These are phyloP conservation scores for Xanthorhoe designata DNA, from an alignment of 2,888 invertebrate genomes.

Conservation along the genomic window DNA sequence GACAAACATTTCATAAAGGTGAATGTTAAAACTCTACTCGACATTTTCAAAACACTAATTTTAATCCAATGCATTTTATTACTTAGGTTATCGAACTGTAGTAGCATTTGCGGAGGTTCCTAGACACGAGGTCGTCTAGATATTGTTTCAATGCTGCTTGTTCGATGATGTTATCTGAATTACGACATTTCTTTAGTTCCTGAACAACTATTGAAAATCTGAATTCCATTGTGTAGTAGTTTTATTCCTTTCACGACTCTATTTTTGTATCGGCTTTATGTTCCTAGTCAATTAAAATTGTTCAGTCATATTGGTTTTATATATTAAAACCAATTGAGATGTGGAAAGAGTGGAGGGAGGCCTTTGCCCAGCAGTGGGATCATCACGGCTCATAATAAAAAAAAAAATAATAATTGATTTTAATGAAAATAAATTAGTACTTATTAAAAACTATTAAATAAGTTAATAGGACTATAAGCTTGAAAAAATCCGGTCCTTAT, in stretches of 20 bases:
- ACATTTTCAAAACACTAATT: background rate
- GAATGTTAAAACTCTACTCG: background rate
- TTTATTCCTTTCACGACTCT: background rate
- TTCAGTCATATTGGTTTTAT: too few species aligned
- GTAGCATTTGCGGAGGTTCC: conserved; percentile 22
- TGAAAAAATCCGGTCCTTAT: too few species aligned
- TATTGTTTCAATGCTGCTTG: conserved; percentile 1
- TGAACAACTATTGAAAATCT: background rate
- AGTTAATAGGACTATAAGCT: too few species aligned
- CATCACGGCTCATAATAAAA: too few species aligned
- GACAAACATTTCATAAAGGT: too few species aligned
- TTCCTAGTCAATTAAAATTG: too few species aligned
- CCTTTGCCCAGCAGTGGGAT: too few species aligned
- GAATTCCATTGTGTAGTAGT: background rate
- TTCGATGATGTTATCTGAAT: conserved; percentile 3
- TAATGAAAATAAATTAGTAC: too few species aligned
- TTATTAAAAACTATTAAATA: too few species aligned
- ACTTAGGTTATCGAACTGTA: conserved; percentile 17
- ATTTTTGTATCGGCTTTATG: background rate
- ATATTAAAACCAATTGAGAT: too few species aligned
- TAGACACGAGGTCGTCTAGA: conserved; percentile 10
- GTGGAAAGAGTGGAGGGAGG: too few species aligned
- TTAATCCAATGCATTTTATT: background rate
- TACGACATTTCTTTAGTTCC: background rate
- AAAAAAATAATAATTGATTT: too few species aligned